Evolutionary conservation across 2,888 invertebrate genomes (phyloP).

Genomic region (Latheticus oryzae): DNA sequence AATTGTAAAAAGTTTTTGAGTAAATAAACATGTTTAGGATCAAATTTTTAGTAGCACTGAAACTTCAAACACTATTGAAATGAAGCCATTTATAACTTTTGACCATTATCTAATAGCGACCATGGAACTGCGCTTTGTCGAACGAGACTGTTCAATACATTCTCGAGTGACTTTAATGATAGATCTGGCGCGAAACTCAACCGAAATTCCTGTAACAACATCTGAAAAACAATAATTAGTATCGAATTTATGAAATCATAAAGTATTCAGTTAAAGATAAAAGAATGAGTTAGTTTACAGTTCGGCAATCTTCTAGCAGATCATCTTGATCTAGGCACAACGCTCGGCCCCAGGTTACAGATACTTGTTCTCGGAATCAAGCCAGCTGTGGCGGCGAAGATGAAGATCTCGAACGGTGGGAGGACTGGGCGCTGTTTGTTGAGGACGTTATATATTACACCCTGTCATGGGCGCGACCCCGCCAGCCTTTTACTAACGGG

Average conservation of each 20-base stretch:
- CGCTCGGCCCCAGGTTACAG: constrained; percentile 39
- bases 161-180: constrained; percentile 28
- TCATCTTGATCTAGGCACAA: constrained; percentile 31
- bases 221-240: constrained; percentile 32
- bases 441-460: constrained; percentile 62
- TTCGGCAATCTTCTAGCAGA: constrained; percentile 15
- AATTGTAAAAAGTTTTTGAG: no score
- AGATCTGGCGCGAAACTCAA: constrained; percentile 27
- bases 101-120: no score
- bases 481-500: constrained; percentile 59
- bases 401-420: constrained; percentile 61
- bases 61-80: no score
- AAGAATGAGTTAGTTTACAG: no score
- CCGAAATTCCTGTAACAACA: constrained; percentile 20
- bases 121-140: no score
- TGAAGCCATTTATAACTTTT: no score
- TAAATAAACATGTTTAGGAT: no score
- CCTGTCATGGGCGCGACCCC: constrained; percentile 60
- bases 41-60: no score
- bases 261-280: constrained; percentile 30
- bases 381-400: constrained; percentile 53
- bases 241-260: constrained; percentile 40
- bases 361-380: constrained; percentile 56
- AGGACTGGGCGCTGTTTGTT: constrained; percentile 60
- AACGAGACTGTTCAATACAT: no score